Conservation (phyloP, 2,797 vertebrate species). For the Sardinella longiceps region DNA sequence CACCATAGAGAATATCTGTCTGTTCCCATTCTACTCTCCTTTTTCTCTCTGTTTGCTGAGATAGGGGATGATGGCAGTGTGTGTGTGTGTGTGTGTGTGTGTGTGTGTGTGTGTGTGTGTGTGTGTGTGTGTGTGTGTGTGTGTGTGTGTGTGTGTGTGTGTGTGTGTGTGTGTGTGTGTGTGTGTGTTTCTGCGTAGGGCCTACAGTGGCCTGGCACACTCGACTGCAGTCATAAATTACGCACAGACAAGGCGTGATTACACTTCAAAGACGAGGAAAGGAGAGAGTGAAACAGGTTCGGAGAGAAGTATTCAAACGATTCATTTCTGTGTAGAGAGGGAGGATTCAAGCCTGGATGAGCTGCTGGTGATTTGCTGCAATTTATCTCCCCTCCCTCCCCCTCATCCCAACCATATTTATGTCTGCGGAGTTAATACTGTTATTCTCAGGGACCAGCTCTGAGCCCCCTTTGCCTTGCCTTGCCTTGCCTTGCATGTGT, state of each 20-base stretch:
- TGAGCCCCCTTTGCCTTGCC: conserved; percentile 38
- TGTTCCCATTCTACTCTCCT: conserved; percentile 64
- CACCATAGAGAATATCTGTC: conserved; percentile 66
- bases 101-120: too few species aligned
- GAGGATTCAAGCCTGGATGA: conserved; percentile 50
- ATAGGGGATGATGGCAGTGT: conserved; percentile 60
- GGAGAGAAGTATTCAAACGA: conserved; percentile 67
- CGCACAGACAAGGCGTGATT: conserved; percentile 61
- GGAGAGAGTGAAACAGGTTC: conserved; percentile 64
- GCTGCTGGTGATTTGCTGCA: conserved; percentile 37
- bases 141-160: conserved; percentile 23
- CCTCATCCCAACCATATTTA: conserved; percentile 37
- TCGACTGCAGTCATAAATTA: conserved; percentile 62
- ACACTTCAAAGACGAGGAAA: conserved; percentile 61
- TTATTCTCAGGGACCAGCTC: conserved; percentile 58
- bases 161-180: too few species aligned
- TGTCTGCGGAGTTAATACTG: conserved; percentile 65
- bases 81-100: too few species aligned
- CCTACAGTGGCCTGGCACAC: conserved; percentile 53
- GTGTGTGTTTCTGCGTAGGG: neutral
- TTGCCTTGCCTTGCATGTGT: conserved; percentile 37
- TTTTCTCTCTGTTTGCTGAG: conserved; percentile 68
- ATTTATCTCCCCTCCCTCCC: conserved; percentile 60
- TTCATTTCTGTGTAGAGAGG: conserved; percentile 60
- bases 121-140: neutral